These are phyloP conservation scores for Drosophila sturtevanti DNA, from an alignment of 1,140 invertebrate genomes.

Conservation along the genomic window DNA sequence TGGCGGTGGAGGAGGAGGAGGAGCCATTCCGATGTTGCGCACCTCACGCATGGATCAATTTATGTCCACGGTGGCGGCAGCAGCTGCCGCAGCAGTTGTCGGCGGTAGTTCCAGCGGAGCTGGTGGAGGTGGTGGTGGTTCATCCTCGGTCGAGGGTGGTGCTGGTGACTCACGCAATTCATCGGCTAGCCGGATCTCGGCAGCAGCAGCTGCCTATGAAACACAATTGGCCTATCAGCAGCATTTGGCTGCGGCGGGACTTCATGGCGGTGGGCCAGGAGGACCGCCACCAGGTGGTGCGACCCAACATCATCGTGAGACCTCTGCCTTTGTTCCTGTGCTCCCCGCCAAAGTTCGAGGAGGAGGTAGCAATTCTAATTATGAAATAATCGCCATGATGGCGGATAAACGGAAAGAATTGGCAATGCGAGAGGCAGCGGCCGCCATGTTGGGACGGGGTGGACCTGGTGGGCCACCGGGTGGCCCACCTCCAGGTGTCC, in stretches of 20 bases:
- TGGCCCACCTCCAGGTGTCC: conserved; percentile 83
- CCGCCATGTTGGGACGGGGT: conserved; percentile 84
- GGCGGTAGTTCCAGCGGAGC: conserved; percentile 21
- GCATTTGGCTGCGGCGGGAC: conserved; percentile 84
- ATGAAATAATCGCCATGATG: conserved; percentile 93
- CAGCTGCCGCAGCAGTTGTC: conserved; percentile 42
- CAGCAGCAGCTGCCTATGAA: conserved; percentile 84
- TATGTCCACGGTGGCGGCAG: conserved; percentile 82
- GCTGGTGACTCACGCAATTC: conserved; percentile 84
- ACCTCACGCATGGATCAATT: conserved; percentile 85
- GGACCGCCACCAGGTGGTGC: conserved; percentile 11
- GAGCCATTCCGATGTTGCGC: conserved; percentile 73
- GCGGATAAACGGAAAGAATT: conserved; percentile 92
- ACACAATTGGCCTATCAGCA: conserved; percentile 88
- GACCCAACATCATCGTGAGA: conserved; percentile 86
- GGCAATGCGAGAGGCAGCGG: conserved; percentile 87
- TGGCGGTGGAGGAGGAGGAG: conserved; percentile 58
- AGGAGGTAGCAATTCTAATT: conserved; percentile 84
- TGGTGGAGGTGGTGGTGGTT: conserved; percentile 21
- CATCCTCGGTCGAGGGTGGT: conserved; percentile 31
- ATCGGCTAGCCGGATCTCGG: conserved; percentile 81
- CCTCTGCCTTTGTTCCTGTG: conserved; percentile 92
- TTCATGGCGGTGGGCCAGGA: conserved; percentile 53
- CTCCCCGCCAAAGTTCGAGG: conserved; percentile 86
- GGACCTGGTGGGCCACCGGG: conserved; percentile 82